phyloP scores from a whole-genome alignment of 2,888 invertebrate genomes.

The Nasonia oneida region DNA sequence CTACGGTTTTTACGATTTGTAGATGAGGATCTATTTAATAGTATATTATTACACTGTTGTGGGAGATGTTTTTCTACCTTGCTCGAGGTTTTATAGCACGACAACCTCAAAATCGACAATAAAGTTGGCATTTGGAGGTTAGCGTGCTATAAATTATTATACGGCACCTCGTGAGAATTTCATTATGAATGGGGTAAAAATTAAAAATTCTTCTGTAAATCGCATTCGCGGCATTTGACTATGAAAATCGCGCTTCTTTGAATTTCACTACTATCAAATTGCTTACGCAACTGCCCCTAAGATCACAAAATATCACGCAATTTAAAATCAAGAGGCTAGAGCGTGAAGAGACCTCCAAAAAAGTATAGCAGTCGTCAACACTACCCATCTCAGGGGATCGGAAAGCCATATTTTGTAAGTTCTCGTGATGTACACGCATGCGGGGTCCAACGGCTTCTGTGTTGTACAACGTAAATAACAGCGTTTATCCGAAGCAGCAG shows the following conservation, averaged over 20 bases:
- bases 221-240: too few relatives aligned
- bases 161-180: background rate
- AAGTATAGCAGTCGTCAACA: background rate
- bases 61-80: too few relatives aligned
- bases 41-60: too few relatives aligned
- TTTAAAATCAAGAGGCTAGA: background rate
- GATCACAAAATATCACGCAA: background rate
- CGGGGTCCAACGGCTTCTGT: background rate
- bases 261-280: too few relatives aligned
- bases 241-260: too few relatives aligned
- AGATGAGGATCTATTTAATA: background rate
- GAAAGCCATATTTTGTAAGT: conserved; percentile 29
- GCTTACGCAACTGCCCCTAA: background rate
- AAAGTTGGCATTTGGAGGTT: too few relatives aligned
- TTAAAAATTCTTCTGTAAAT: too few relatives aligned
- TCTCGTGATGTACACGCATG: background rate
- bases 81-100: too few relatives aligned
- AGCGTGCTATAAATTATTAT: background rate
- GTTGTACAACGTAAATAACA: conserved; percentile 11
- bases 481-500: conserved; percentile 19
- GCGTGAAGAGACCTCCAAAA: background rate
- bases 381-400: background rate
- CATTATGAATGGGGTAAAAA: background rate
- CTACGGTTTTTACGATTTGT: background rate
- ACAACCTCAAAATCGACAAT: too few relatives aligned